These are phyloP conservation scores for Theristus sp. DNA, from an alignment of 2,888 invertebrate species.

Conservation along the genomic window DNA sequence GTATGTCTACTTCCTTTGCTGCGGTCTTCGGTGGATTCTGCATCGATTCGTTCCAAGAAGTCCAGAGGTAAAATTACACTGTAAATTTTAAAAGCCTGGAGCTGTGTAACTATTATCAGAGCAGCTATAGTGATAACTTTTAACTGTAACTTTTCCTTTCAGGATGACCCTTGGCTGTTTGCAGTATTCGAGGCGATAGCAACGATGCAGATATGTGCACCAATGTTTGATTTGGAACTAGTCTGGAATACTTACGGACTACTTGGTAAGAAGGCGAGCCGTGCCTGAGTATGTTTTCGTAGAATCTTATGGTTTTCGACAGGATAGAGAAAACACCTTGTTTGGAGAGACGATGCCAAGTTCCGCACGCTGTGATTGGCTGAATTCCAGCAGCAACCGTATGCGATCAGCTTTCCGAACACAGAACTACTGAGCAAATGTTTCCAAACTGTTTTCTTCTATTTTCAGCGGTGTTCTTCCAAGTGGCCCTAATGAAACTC, in stretches of 20 bases:
- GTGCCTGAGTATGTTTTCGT: no score
- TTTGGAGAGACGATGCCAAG: no score
- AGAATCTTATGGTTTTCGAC: no score
- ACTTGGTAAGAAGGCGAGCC: neutral
- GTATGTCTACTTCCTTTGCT: conserved; percentile 1
- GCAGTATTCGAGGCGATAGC: neutral
- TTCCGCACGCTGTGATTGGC: no score
- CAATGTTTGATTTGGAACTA: conserved; percentile 3
- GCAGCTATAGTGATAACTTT: no score
- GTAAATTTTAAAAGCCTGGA: no score
- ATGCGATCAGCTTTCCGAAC: no score
- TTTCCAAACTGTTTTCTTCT: no score
- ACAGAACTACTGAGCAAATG: no score
- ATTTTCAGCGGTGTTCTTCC: conserved; percentile 2
- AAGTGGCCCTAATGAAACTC: neutral
- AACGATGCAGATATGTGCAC: neutral
- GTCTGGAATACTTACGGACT: conserved; percentile 2
- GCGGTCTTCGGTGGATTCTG: neutral
- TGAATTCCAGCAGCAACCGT: no score
- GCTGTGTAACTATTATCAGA: no score
- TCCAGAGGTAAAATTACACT: neutral
- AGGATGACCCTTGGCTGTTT: neutral
- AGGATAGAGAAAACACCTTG: no score
- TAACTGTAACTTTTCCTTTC: neutral
- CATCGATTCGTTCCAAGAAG: neutral